Percentiles rank a stretch among this genome's conserved stretches.
Conservation (phyloP, 2,113 vertebrate genomes). For the Cricetomys ansorgei region DNA sequence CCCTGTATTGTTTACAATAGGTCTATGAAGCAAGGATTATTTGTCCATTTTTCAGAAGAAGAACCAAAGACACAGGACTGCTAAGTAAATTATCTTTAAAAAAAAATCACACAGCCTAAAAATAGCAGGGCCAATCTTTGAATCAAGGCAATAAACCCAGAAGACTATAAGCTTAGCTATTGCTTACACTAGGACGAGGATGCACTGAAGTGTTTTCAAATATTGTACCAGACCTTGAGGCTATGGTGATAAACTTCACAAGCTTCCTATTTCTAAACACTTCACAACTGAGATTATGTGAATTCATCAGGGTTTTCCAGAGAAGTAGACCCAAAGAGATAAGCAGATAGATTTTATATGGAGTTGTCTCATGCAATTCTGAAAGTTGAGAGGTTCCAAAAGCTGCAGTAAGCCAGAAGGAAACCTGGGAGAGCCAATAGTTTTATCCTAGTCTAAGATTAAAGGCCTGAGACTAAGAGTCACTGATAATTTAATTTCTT, state of each 20-base stretch:
- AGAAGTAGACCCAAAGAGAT: neutral
- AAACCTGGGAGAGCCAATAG: no score
- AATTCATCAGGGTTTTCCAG: neutral
- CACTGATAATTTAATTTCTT: neutral
- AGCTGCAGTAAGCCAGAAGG: neutral
- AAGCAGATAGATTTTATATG: neutral
- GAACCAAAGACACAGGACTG: neutral
- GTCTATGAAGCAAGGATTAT: neutral
- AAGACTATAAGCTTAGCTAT: neutral
- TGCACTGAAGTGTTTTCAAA: neutral
- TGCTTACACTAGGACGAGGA: neutral
- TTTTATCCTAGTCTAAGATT: neutral
- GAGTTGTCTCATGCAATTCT: neutral
- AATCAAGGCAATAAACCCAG: neutral
- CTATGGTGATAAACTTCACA: neutral
- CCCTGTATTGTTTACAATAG: neutral
- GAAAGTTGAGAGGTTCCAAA: neutral
- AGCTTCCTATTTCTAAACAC: neutral
- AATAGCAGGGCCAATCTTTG: neutral
- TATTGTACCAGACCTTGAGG: neutral
- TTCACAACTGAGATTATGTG: neutral
- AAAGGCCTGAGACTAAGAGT: neutral
- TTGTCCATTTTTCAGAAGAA: neutral
- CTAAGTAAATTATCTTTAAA: neutral
- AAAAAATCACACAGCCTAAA: neutral